A percentile compares a stretch with the other conserved stretches of the same genome.
Conservation (phyloP, 2,888 invertebrate species). For the Sipunculus nudus region DNA sequence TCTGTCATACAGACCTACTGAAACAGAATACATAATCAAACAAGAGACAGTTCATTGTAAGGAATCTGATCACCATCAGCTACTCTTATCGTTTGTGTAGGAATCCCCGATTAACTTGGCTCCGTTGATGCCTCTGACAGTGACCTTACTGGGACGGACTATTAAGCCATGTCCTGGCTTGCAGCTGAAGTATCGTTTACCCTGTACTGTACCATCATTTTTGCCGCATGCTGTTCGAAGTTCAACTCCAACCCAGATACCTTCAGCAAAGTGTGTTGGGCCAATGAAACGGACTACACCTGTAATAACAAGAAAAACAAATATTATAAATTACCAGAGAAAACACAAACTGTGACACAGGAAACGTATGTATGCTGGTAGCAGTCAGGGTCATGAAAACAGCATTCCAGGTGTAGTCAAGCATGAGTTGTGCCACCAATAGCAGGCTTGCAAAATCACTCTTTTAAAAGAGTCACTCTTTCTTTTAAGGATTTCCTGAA, state of each 20-base stretch:
- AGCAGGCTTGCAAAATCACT: too few species aligned
- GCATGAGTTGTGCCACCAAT: too few species aligned
- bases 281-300: conserved; percentile 67
- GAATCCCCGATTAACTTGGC: conserved; percentile 64
- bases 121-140: conserved; percentile 69
- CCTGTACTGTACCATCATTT: conserved; percentile 65
- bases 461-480: too few species aligned
- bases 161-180: conserved; percentile 62
- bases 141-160: conserved; percentile 64
- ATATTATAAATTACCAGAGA: not conserved
- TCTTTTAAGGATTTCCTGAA: too few species aligned
- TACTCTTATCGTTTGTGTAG: too few species aligned
- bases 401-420: too few species aligned
- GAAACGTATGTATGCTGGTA: not conserved
- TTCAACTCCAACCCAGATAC: conserved; percentile 69
- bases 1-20: too few species aligned
- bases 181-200: conserved; percentile 62
- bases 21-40: too few species aligned
- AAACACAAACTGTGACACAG: not conserved
- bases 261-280: conserved; percentile 68
- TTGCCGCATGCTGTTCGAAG: conserved; percentile 65
- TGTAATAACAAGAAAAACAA: conserved; percentile 33
- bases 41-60: too few species aligned
- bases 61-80: too few species aligned
- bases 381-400: not conserved